A percentile compares a stretch with the other conserved stretches of the same genome.
Evolutionary conservation across 2,888 invertebrate genomes (phyloP).

Genomic region (Escarpia spicata): DNA sequence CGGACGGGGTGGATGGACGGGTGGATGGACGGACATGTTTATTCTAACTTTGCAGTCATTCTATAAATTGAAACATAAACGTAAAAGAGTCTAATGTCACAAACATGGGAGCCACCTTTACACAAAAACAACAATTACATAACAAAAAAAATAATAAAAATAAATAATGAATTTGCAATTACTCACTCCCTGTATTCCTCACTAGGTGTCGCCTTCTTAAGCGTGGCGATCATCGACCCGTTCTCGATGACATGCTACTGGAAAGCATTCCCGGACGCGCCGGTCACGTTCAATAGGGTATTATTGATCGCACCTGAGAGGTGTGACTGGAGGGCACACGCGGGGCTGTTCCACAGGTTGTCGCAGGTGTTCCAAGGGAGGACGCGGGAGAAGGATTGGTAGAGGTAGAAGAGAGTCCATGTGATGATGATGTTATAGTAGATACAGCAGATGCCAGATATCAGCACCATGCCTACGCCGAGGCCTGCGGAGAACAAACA

Average conservation of each 20-base stretch:
- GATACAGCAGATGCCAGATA: conserved; percentile 64
- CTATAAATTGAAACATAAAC: no score
- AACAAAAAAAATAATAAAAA: not conserved
- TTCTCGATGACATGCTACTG: not conserved
- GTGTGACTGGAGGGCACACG: not conserved
- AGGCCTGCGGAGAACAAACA: conserved; percentile 53
- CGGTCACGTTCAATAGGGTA: not conserved
- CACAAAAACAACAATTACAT: no score
- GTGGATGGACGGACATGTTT: no score
- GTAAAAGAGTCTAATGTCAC: no score
- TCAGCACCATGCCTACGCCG: conserved; percentile 65
- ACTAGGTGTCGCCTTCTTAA: conserved; percentile 37
- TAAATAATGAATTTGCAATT: not conserved
- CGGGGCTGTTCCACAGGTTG: conserved; percentile 61
- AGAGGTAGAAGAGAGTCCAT: conserved; percentile 65
- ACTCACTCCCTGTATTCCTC: conserved; percentile 52
- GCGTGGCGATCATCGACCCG: not conserved
- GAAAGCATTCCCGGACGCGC: not conserved
- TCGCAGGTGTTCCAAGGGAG: conserved; percentile 64
- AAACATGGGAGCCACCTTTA: no score
- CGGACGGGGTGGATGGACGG: no score
- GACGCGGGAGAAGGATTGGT: conserved; percentile 60
- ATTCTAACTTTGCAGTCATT: no score
- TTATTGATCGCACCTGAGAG: not conserved
- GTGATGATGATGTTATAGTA: conserved; percentile 67